A percentile compares a stretch with the other conserved stretches of the same genome.
phyloP scores from a whole-genome alignment of 2,113 vertebrate species.

The Trematomus loennbergii region DNA sequence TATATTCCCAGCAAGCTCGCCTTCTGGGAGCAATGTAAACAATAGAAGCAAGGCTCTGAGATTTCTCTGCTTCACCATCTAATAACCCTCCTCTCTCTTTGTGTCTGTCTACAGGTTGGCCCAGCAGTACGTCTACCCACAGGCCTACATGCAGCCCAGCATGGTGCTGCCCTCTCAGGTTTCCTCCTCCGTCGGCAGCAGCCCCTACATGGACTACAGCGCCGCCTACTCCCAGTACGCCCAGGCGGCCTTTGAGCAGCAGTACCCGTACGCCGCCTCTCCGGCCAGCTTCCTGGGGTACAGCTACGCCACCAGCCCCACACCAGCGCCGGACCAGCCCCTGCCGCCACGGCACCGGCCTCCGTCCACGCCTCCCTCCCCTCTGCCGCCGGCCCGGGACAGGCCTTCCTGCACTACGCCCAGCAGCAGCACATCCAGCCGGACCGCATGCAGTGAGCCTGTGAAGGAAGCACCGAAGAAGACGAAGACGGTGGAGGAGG shows the following conservation, averaged over 20 bases:
- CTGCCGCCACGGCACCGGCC: slow-evolving; percentile 72
- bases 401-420: slow-evolving; percentile 91
- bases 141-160: slow-evolving; percentile 91
- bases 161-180: slow-evolving; percentile 91
- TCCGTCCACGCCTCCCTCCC: slow-evolving; percentile 83
- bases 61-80: slow-evolving; percentile 24
- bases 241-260: slow-evolving; percentile 92
- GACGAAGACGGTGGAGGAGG: neutral
- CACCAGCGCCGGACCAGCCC: slow-evolving; percentile 74
- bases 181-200: slow-evolving; percentile 86
- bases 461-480: neutral
- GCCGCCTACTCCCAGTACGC: slow-evolving; percentile 91
- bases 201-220: slow-evolving; percentile 92
- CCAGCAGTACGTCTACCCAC: slow-evolving; percentile 92
- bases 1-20: slow-evolving; percentile 36
- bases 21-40: slow-evolving; percentile 53
- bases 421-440: slow-evolving; percentile 92
- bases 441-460: slow-evolving; percentile 90
- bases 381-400: slow-evolving; percentile 68
- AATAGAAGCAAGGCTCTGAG: slow-evolving; percentile 38
- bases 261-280: slow-evolving; percentile 93
- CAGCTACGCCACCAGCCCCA: slow-evolving; percentile 87
- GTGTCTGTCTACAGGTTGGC: slow-evolving; percentile 85
- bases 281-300: slow-evolving; percentile 88
- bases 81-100: slow-evolving; percentile 34